Evolutionary conservation across 2,113 vertebrate species (phyloP), one percentile per base, ranked within the genome.

Genomic region (Oenanthe melanoleuca): DNA sequence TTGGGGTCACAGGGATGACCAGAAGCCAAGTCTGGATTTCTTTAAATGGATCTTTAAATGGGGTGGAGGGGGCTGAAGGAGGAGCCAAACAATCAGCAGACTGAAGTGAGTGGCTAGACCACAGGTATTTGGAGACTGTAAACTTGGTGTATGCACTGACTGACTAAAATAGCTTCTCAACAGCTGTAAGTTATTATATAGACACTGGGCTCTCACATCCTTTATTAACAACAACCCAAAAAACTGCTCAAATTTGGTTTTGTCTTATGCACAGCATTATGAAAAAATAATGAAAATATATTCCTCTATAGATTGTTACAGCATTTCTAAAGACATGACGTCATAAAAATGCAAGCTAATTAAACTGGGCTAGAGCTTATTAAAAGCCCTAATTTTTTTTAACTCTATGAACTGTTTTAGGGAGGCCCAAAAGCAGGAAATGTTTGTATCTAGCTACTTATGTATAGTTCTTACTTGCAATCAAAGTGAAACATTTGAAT

Each of bases 141-240:
- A 88, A 64, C 22, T 71, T 88, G 66, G 77, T 94, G 64, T 56
- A 59, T 44, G 74, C 44, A 42, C 65, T 88, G 77, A n/a, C 69
- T 83, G 69, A 89, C 86, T 88, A 67, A 97, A 92, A 94, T 87
- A 81, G 34, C 67, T 94, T 79, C 93, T 73, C 64, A n/a, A 80
- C 88, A 93, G 86, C 81, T 91, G 89, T 50, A 94, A 94, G 81
- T 65, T 92, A 95, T 96, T 95, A 94, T 79, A 61, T 79, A 91
- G 93, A 92, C 31, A 80, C 75, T 78, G 56, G 61, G 73, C 44
- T 86, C 53, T 92, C 92, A 79, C 80, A 52, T 59, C 53, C 71
- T 74, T 92, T 94, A 95, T 93, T 95, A 94, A 88, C 59, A 88
- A 55, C 63, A 84, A 83, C 55, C 19, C 34, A 95, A 69, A 64